phyloP scores from a whole-genome alignment of 2,797 vertebrate species.

The Delichon dasypus region DNA sequence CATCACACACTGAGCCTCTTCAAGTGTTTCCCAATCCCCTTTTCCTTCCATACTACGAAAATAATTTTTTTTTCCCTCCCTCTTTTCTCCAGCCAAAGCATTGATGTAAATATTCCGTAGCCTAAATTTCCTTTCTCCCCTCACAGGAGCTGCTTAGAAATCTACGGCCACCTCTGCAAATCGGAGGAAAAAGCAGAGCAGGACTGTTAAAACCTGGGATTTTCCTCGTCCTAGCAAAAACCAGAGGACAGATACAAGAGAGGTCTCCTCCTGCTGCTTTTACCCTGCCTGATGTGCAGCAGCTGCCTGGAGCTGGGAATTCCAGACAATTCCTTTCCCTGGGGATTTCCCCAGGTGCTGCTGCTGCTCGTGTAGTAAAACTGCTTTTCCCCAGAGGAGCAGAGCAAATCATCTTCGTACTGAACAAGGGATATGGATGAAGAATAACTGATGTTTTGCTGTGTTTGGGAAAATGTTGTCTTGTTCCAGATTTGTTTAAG shows the following conservation, averaged over 20 bases:
- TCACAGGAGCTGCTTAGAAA: slow-evolving; percentile 79
- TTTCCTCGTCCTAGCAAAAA: background rate
- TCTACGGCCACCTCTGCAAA: slow-evolving; percentile 73
- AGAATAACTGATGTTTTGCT: background rate
- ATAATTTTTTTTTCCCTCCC: fast-evolving
- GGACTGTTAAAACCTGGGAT: slow-evolving; percentile 10
- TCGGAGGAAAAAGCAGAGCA: slow-evolving; percentile 59
- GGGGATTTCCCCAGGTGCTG: background rate
- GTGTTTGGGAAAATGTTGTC: background rate
- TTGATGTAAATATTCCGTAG: background rate
- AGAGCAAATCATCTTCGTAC: background rate
- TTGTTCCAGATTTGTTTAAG: background rate
- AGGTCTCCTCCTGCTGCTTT: background rate
- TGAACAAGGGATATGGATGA: background rate
- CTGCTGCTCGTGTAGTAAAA: background rate
- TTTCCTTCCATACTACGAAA: background rate
- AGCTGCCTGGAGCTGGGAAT: background rate
- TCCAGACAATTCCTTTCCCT: background rate
- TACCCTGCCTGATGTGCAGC: background rate
- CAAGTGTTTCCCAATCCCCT: background rate
- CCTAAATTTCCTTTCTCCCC: background rate
- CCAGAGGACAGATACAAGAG: background rate
- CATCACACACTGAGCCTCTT: fast-evolving
- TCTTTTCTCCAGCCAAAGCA: background rate
- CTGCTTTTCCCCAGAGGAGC: slow-evolving; percentile 28